Evolutionary conservation across 2,113 vertebrate genomes (phyloP), one percentile per base, ranked within the genome.

Genomic region (Polypterus senegalus): DNA sequence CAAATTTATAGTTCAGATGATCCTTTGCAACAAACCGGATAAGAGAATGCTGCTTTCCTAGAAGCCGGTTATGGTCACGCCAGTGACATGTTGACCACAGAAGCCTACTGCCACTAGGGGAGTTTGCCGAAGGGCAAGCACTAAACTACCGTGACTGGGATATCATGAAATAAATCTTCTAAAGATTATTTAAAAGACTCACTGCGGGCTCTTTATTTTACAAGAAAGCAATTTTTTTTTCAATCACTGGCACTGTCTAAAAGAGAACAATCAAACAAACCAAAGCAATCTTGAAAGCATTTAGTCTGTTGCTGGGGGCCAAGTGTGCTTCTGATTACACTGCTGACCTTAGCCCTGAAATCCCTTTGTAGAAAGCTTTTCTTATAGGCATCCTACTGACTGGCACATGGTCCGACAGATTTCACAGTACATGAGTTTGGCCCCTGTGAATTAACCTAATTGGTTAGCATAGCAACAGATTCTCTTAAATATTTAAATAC

Each of bases 341-440:
- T 51, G 67, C 63, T 88, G 87, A 88, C 88, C 86, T 80, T 83
- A 73, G 80, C 81, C 83, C 83, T 69, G 70, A 74, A 80, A 79
- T 78, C 77, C 66, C 83, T 88, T 86, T 88, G 86, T 87, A 88
- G 86, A 81, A 72, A 75, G 78, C 72, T 73, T 83, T 85, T 83
- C 76, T 82, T 76, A 77, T 76, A 77, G 78, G 83, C 83, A 85
- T 77, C 81, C 79, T 53, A 82, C 80, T 73, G 84, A 79, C 83
- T 83, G 83, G 75, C 81, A 80, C 81, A 83, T 84, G 86, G 89
- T 88, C 84, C 81, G 80, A 84, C 82, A 79, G 81, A 82, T 84
- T 88, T 90, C 87, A 84, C 87, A 89, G 83, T 76, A 89, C 85
- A 88, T 88, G 87, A 90, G 88, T 87, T 83, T 77, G 80, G 79